phyloP scores from a whole-genome alignment of 2,797 vertebrate genomes.

The Sebastes kiyomatsui region DNA sequence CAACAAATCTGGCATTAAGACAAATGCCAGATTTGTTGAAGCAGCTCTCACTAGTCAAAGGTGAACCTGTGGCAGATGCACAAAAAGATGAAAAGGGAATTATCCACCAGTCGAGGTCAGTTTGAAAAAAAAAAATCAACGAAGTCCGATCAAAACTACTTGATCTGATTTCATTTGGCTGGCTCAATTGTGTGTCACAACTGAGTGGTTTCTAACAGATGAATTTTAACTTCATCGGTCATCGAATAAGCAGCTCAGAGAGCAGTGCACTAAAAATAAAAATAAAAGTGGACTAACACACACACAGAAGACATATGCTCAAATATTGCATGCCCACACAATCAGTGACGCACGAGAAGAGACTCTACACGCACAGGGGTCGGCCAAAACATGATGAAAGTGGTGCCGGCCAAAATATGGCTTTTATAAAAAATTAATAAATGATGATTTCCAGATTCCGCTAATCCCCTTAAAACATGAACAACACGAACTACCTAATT shows the following conservation, averaged over 20 bases:
- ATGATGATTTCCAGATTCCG: slow-evolving; percentile 20
- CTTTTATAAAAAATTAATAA: slow-evolving; percentile 24
- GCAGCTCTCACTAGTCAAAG: slow-evolving; percentile 1
- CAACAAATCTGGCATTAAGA: too few species aligned
- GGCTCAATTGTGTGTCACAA: background rate
- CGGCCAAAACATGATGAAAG: background rate
- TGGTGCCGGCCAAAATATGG: background rate
- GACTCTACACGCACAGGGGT: background rate
- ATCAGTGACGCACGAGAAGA: background rate
- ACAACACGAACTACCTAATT: slow-evolving; percentile 1
- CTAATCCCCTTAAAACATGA: background rate
- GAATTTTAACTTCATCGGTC: background rate
- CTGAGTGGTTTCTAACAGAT: background rate
- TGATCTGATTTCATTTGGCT: background rate
- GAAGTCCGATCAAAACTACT: background rate
- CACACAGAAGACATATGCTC: background rate
- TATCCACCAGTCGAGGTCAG: background rate
- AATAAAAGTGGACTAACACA: background rate
- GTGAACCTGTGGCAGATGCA: background rate
- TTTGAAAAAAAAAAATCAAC: background rate
- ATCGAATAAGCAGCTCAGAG: background rate
- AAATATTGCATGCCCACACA: background rate
- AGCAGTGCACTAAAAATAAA: background rate
- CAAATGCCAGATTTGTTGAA: slow-evolving; percentile 15
- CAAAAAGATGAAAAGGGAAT: background rate